Base-by-base conservation (phyloP, 2,888 invertebrate species). In the Sipha maydis region DNA sequence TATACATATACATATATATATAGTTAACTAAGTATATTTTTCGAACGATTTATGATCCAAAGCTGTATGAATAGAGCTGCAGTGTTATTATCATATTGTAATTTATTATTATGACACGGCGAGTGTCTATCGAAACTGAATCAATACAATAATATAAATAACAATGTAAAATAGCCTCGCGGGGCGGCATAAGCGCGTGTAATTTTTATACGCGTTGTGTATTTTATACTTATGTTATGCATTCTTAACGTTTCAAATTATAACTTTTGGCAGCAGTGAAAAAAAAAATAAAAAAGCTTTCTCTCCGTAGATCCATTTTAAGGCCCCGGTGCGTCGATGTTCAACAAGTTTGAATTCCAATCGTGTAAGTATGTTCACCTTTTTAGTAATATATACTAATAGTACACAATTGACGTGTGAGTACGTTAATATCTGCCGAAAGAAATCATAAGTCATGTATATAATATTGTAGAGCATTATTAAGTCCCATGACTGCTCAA, bases 1-100 rank as follows among this genome's bases (percentile, higher is more conserved):
- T 9, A 4, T 25, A 21, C 4, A 61, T 3, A 19, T 21, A 9
- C 25, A 8, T 41, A 41, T 61, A 25, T 61, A 19, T 61, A 21
- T 61, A 3, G 61, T 25, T 61, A 21, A 8, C 61, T 61, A 61
- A 2, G 14, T 48, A 48, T 14, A 14, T 8, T 48, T 48, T 1
- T 34, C 38, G n/a, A n/a, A 80, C 79, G 79, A 80, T 80, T 80
- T 80, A 80, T 80, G 79, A 80, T 80, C 61, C 19, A 54, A 54
- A 0, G 25, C 28, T 31, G 11, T 48, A 56, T 56, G 21, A 21
- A 61, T 21, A 8, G 3, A 21, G 5, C 17, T 61, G 5, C 5
- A 25, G 19, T 25, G 61, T 61, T 61, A 61, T 61, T 21, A 61
- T 61, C 19, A 61, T 61, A 21, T 61, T 61, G 5, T 61, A 7